Evolutionary conservation across 2,113 vertebrate genomes (phyloP).

Genomic region (Carollia perspicillata): DNA sequence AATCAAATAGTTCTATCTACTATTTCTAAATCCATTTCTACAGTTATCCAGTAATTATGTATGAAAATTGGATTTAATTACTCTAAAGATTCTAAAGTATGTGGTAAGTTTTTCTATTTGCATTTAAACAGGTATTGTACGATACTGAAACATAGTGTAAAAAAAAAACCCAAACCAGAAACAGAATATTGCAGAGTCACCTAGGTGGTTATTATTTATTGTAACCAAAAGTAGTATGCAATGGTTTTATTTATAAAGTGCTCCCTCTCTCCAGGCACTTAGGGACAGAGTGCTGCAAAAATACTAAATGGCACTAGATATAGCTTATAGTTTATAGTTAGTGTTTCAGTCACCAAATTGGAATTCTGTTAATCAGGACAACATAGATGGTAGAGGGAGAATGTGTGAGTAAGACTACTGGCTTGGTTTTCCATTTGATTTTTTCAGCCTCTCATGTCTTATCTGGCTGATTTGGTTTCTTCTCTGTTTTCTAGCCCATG

Average conservation of each 20-base stretch:
- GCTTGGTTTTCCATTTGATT: background rate
- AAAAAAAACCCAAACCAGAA: background rate
- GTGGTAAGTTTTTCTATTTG: background rate
- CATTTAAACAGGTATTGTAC: background rate
- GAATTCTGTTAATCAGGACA: conserved; percentile 38
- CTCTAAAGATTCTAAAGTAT: background rate
- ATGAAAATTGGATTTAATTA: background rate
- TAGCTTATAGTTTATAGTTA: conserved; percentile 36
- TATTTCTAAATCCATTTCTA: background rate
- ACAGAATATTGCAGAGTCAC: background rate
- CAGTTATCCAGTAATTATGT: background rate
- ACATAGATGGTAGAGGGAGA: background rate
- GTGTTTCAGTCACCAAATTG: background rate
- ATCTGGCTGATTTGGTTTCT: background rate
- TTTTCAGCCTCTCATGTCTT: background rate
- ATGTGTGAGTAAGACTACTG: background rate
- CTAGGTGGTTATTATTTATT: background rate
- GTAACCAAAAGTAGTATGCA: background rate
- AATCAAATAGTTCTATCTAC: background rate
- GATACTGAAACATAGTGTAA: background rate
- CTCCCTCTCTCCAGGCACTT: background rate
- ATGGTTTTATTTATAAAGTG: conserved; percentile 25
- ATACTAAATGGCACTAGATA: background rate
- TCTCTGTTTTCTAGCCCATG: background rate
- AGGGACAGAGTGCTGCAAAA: conserved; percentile 24